Evolutionary conservation across 2,797 vertebrate genomes (phyloP).

Genomic region (Coregonus suidteri): DNA sequence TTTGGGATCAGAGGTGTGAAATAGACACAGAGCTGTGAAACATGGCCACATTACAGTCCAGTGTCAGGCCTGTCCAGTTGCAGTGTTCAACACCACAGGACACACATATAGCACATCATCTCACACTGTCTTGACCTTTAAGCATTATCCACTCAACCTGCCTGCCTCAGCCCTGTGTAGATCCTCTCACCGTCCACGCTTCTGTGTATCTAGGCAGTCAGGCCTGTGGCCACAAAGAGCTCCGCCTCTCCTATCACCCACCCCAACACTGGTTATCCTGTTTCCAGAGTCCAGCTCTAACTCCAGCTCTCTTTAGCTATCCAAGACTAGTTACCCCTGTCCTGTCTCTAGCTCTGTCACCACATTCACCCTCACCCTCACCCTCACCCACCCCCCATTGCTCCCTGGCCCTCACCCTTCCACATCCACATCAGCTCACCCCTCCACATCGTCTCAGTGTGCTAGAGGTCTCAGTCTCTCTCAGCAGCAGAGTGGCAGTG

Average conservation of each 20-base stretch:
- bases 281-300: neutral
- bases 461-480: constrained; percentile 60
- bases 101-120: constrained; percentile 12
- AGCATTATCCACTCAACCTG: neutral
- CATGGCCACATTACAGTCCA: constrained; percentile 12
- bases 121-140: constrained; percentile 7
- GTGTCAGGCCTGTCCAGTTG: constrained; percentile 14
- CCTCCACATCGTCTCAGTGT: constrained; percentile 40
- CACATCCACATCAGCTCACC: constrained; percentile 19
- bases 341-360: neutral
- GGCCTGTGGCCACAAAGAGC: no score
- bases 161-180: neutral
- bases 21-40: constrained; percentile 26
- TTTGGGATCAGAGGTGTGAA: constrained; percentile 29
- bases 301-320: neutral
- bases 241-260: no score
- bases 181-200: neutral
- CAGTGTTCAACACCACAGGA: neutral
- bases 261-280: neutral
- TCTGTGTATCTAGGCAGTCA: no score
- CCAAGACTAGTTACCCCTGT: neutral
- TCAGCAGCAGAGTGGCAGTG: constrained; percentile 51
- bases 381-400: constrained; percentile 16
- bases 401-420: constrained; percentile 17
- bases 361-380: constrained; percentile 6